Base-by-base conservation (phyloP, 2,113 vertebrate species). In the Tetrao urogallus region DNA sequence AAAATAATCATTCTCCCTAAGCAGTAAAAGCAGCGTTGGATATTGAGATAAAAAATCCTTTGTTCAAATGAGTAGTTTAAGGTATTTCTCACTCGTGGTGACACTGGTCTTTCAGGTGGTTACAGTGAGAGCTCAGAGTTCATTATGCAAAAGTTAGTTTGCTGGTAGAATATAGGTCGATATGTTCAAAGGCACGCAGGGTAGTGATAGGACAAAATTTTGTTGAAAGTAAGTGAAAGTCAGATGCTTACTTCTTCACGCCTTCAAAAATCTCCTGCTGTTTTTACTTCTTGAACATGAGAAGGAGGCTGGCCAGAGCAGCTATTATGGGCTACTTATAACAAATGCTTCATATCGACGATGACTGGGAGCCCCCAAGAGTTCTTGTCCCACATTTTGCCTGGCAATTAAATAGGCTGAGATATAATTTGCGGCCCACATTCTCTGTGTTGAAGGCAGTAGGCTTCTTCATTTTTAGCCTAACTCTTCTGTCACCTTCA, bases 381-480 rank as follows among this genome's bases (percentile, higher is more conserved):
- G 95, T 94, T 95, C 94, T 93, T 81, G 89, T 96, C 89, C 93
- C 91, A 96, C 92, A 96, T 96, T 94, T 92, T 94, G 82, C 88
- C 85, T 96, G 73, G 79, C 82, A 95, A 93, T 96, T 95, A 96
- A 95, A 92, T 81, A 94, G 93, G 85, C 91, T 4, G 1, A 93
- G 95, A 77, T 95, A 90, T 72, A 96, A 94, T 91, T 95, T 96
- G 85, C 65, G 0, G 91, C 93, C 85, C 93, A 95, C 92, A 94
- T 95, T 92, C 86, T 82, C 42, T 38, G 40, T 88, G 93, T 92
- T 72, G 91, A 96, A 95, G 72, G 91, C 91, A 94, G 95, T 94
- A 89, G 78, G 91, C 75, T 96, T 92, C 79, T 96, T 93, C 95
- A 96, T 93, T 95, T 97, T 94, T 94, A 95, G 95, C 93, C 95